Conservation (phyloP, 1,140 invertebrate species). For the Listronotus bonariensis region DNA sequence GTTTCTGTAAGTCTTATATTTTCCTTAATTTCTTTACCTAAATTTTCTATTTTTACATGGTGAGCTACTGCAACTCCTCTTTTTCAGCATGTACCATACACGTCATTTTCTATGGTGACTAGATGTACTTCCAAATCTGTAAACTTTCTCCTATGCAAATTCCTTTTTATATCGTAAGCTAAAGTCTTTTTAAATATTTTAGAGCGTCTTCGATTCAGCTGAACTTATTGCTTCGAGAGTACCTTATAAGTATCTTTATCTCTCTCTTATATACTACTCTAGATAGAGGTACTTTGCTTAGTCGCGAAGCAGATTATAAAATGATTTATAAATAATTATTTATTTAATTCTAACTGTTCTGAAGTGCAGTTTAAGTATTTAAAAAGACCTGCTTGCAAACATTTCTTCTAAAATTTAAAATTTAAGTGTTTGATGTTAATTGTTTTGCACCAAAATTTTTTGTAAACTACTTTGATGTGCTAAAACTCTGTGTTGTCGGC, state of each 20-base stretch:
- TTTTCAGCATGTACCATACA: constrained; percentile 19
- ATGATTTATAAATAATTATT: no score
- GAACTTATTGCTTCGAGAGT: no score
- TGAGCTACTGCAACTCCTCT: not conserved
- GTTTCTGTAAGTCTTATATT: no score
- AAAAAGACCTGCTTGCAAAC: no score
- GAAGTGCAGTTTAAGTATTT: not conserved
- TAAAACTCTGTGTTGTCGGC: not conserved
- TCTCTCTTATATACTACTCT: no score
- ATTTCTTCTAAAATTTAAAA: not conserved
- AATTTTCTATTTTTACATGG: constrained; percentile 4
- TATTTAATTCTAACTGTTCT: no score
- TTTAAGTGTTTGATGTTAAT: not conserved
- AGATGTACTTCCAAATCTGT: constrained; percentile 40
- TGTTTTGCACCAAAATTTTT: constrained; percentile 5
- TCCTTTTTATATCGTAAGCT: not conserved
- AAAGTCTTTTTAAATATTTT: not conserved
- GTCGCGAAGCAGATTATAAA: no score
- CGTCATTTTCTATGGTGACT: constrained; percentile 35
- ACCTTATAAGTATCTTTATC: no score
- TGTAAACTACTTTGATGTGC: constrained; percentile 7
- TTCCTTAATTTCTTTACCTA: not conserved
- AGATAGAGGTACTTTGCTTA: no score
- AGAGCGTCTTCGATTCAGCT: no score
- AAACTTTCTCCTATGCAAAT: constrained; percentile 13